A percentile compares a stretch with the other conserved stretches of the same genome.
phyloP scores from a whole-genome alignment of 2,888 invertebrate species.

The Anarsia innoxiella region DNA sequence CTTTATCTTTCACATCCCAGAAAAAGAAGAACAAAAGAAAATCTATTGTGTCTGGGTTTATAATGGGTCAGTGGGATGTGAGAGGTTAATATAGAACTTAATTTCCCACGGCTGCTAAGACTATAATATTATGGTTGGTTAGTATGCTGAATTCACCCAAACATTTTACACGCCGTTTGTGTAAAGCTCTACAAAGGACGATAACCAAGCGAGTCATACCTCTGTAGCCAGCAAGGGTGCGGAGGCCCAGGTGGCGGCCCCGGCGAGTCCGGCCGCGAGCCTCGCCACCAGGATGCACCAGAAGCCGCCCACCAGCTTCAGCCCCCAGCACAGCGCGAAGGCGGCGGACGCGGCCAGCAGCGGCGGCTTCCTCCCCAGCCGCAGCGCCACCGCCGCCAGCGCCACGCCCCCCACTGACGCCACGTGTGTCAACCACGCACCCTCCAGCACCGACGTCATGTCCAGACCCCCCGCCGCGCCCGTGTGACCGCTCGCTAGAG shows the following conservation, averaged over 20 bases:
- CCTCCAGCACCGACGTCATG: constrained; percentile 24
- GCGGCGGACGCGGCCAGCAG: constrained; percentile 39
- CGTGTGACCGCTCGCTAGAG: constrained; percentile 42
- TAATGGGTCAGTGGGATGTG: too few species aligned
- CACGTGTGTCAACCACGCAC: constrained; percentile 34
- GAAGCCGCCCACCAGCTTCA: constrained; percentile 42
- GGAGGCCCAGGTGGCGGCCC: constrained; percentile 49
- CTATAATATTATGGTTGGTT: too few species aligned
- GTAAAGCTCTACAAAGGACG: too few species aligned
- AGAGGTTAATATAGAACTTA: too few species aligned
- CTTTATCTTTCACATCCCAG: too few species aligned
- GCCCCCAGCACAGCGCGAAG: constrained; percentile 49
- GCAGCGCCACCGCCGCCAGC: constrained; percentile 16
- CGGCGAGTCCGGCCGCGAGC: constrained; percentile 45
- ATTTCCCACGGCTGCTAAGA: too few species aligned
- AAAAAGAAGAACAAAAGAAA: too few species aligned
- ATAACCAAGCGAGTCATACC: too few species aligned
- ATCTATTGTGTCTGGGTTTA: too few species aligned
- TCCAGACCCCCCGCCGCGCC: constrained; percentile 11
- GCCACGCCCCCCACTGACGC: constrained; percentile 43
- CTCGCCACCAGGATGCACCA: constrained; percentile 45
- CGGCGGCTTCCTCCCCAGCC: constrained; percentile 14
- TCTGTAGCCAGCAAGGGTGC: constrained; percentile 46
- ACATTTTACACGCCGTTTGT: too few species aligned
- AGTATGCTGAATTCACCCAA: too few species aligned